Evolutionary conservation across 2,113 vertebrate genomes (phyloP), one percentile per base, ranked within the genome.

Genomic region (Sciurus niger): DNA sequence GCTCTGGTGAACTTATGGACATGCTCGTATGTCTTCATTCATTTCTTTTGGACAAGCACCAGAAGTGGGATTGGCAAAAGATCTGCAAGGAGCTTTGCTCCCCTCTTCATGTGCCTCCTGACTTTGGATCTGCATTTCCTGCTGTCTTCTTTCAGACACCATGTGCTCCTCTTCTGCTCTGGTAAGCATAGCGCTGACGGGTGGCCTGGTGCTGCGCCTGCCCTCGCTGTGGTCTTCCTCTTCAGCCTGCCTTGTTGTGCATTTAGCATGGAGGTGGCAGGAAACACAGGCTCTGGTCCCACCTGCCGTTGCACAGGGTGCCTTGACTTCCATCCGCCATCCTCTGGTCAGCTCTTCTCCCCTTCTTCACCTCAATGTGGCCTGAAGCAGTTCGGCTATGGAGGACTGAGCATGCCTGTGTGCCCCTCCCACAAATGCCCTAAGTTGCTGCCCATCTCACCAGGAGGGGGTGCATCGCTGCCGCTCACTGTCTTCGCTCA

Each of bases 401-500:
- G 37, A 37, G 37, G 37, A 37, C 37, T 37, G 37, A 37, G 37
- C 37, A 37, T 40, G 6, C 46, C 28, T 14, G 10, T 17, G 2
- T 25, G 24, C 30, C 37, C 11, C 73, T 4, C 1, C 32, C 37
- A 43, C 13, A 22, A 6, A 16, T 37, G 28, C 28, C 24, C n/a
- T 24, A 16, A 0, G 37, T 37, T 37, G 37, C 37, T 37, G 37
- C 37, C 37, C 37, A 37, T 37, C 37, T 37, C 37, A 37, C 37
- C 37, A 37, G 37, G 37, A 37, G 6, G 46, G 18, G 43, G 25
- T 8, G 11, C 14, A 22, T 65, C 22, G 60, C 43, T 28, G 16
- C n/a, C 72, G 25, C 32, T 60, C 4, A 0, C 24, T 46, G 0
- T 46, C 28, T 7, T 43, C 22, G 0, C 24, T 79, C 0, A 0